These are phyloP conservation scores for Dysmachus trigonus DNA, from an alignment of 2,888 invertebrate genomes.

Conservation along the genomic window DNA sequence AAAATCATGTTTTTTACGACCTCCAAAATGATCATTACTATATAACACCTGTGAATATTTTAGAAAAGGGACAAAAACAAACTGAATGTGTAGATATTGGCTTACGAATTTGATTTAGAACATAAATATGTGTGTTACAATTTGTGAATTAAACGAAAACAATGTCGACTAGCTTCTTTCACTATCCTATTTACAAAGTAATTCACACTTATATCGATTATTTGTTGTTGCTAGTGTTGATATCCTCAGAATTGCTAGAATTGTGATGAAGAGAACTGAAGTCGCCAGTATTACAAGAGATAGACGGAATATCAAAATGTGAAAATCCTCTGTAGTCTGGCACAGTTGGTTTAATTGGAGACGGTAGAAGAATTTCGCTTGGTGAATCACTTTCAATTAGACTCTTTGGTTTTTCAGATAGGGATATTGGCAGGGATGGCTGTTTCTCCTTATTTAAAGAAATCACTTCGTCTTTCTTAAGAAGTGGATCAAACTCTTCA, in stretches of 20 bases:
- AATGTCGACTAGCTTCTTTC: conserved; percentile 23
- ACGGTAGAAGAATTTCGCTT: conserved; percentile 67
- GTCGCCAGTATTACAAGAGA: conserved; percentile 73
- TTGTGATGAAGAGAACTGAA: conserved; percentile 58
- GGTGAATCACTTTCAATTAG: conserved; percentile 62
- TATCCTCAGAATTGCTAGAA: neutral
- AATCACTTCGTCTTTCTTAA: conserved; percentile 46
- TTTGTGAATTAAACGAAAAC: conserved; percentile 20
- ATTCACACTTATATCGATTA: neutral
- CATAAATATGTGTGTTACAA: conserved; percentile 21
- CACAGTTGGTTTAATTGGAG: conserved; percentile 68
- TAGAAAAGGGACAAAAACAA: neutral
- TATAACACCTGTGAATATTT: neutral
- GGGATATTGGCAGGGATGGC: neutral
- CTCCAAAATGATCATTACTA: neutral
- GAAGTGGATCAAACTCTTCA: conserved; percentile 63
- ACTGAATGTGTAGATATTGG: neutral
- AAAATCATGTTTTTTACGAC: neutral
- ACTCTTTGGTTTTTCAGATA: conserved; percentile 52
- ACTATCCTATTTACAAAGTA: conserved; percentile 4
- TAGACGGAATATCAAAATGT: conserved; percentile 71
- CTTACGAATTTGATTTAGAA: neutral
- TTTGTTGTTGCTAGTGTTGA: neutral
- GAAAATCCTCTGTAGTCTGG: conserved; percentile 72
- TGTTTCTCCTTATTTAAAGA: neutral